A percentile compares a stretch with the other conserved stretches of the same genome.
These are phyloP conservation scores for Chaetodon trifascialis DNA, from an alignment of 2,113 vertebrate species.

Conservation along the genomic window DNA sequence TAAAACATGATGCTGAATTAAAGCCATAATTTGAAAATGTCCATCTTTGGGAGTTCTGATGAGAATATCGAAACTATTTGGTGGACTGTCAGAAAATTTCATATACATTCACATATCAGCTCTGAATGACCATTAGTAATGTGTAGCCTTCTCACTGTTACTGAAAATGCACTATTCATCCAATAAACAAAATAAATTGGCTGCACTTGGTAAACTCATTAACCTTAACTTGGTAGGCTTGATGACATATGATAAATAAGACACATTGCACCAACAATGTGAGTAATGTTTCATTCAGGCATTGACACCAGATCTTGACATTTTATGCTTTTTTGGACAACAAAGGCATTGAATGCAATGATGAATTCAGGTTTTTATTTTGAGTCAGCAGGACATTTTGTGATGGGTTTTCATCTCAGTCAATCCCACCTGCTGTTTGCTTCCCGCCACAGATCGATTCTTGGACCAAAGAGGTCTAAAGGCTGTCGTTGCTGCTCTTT, in stretches of 20 bases:
- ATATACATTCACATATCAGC: too few species aligned
- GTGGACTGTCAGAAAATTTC: too few species aligned
- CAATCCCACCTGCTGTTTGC: constrained; percentile 37
- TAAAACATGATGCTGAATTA: neutral
- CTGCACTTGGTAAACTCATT: neutral
- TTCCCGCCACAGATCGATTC: constrained; percentile 43
- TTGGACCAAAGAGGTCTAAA: constrained; percentile 17
- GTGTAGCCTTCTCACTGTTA: too few species aligned
- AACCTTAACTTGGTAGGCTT: neutral
- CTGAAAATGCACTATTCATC: too few species aligned
- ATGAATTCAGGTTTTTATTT: constrained; percentile 46
- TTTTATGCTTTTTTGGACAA: constrained; percentile 20
- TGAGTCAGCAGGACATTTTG: constrained; percentile 30
- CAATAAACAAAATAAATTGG: neutral
- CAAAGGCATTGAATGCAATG: constrained; percentile 37
- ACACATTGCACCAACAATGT: neutral
- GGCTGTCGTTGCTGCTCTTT: constrained; percentile 9
- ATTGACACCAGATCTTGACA: constrained; percentile 14
- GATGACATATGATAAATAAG: neutral
- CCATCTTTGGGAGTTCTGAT: too few species aligned
- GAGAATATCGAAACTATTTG: too few species aligned
- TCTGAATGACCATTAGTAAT: too few species aligned
- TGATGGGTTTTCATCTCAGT: constrained; percentile 37
- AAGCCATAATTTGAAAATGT: too few species aligned
- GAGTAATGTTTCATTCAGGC: neutral